Evolutionary conservation across 2,113 vertebrate species (phyloP).

Genomic region (Tringa solitaria): DNA sequence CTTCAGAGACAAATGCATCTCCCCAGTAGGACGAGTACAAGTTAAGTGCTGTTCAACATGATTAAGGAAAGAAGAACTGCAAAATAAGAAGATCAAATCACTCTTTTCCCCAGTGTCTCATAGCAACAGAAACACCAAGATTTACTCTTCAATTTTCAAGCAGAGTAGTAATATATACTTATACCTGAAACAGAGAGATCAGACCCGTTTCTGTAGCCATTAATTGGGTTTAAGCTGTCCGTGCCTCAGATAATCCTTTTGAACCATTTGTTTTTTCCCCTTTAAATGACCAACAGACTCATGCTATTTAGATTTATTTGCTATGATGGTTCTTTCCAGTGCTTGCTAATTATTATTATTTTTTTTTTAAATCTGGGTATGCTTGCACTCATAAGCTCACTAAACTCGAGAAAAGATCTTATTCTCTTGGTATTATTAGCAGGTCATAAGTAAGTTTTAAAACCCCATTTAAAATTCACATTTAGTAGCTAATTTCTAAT

Average conservation of each 20-base stretch:
- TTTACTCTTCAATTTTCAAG: not conserved
- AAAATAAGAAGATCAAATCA: not conserved
- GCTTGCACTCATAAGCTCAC: not conserved
- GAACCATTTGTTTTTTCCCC: not conserved
- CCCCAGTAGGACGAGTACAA: not conserved
- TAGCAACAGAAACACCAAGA: slow-evolving; percentile 2
- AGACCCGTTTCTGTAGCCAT: not conserved
- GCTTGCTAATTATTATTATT: not conserved
- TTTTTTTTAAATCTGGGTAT: not conserved
- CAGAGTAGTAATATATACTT: not conserved
- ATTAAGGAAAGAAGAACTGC: not conserved
- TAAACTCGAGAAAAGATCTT: not conserved
- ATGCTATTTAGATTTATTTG: not conserved
- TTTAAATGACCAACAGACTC: not conserved
- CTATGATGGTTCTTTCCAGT: not conserved
- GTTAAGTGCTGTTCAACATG: not conserved
- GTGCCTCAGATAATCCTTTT: not conserved
- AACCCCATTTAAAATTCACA: not conserved
- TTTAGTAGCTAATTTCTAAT: slow-evolving; percentile 1
- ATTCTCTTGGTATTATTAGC: not conserved
- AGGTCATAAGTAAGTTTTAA: slow-evolving; percentile 6
- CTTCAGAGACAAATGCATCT: not conserved
- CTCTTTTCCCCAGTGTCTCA: not conserved
- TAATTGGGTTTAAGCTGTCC: not conserved
- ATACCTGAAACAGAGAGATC: not conserved